Evolutionary conservation across 1,140 invertebrate genomes (phyloP).

Genomic region (Charaxes varanes): DNA sequence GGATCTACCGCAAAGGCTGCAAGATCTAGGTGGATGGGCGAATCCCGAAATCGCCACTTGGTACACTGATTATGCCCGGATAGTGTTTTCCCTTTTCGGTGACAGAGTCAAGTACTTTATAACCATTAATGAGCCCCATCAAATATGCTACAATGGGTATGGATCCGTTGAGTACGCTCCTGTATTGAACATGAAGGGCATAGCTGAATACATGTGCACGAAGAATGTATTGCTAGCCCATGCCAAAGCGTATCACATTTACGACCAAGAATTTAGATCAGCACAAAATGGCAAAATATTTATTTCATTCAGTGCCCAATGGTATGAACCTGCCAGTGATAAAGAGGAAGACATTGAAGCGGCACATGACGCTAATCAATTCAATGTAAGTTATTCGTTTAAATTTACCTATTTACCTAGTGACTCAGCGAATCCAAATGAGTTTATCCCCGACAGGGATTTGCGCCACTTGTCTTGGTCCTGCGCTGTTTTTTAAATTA

Average conservation of each 20-base stretch:
- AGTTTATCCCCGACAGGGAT: no score
- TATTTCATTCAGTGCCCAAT: slow-evolving; percentile 67
- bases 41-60: slow-evolving; percentile 76
- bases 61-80: slow-evolving; percentile 76
- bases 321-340: slow-evolving; percentile 57
- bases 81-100: slow-evolving; percentile 76
- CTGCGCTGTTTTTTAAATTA: no score
- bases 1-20: slow-evolving; percentile 77
- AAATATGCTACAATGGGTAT: slow-evolving; percentile 75
- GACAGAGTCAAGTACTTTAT: slow-evolving; percentile 79
- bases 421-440: no score
- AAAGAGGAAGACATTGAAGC: slow-evolving; percentile 1
- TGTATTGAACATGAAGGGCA: slow-evolving; percentile 58
- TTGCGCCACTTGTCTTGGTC: no score
- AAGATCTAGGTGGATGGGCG: slow-evolving; percentile 78
- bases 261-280: no score
- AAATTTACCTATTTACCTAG: no score
- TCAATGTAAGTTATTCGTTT: slow-evolving; percentile 5
- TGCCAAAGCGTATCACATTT: slow-evolving; percentile 51
- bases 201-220: slow-evolving; percentile 65
- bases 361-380: slow-evolving; percentile 7
- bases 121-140: slow-evolving; percentile 81
- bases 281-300: slow-evolving; percentile 61
- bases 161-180: slow-evolving; percentile 71
- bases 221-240: slow-evolving; percentile 42